phyloP scores from a whole-genome alignment of 2,113 vertebrate genomes.

The Peucedramus taeniatus region DNA sequence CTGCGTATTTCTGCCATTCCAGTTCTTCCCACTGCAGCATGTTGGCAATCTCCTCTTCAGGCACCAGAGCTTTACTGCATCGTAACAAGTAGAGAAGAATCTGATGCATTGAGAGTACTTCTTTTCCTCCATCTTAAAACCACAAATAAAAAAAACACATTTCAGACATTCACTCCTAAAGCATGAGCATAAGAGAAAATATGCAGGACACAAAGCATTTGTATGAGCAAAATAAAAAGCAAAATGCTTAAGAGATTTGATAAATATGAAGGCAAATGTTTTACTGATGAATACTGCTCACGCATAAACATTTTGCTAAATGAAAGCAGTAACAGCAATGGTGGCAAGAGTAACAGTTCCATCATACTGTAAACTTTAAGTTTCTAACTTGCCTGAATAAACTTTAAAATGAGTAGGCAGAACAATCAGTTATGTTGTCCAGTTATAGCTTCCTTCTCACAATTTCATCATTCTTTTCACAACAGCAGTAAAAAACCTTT shows the following conservation, averaged over 20 bases:
- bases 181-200: neutral
- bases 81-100: constrained; percentile 91
- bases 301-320: constrained; percentile 16
- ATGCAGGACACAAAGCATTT: neutral
- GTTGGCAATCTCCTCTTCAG: constrained; percentile 94
- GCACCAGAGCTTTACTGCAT: constrained; percentile 91
- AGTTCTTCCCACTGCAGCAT: constrained; percentile 99
- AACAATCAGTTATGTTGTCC: constrained; percentile 2
- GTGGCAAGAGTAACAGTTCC: neutral
- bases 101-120: constrained; percentile 98
- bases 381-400: constrained; percentile 11
- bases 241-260: neutral
- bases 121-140: constrained; percentile 91
- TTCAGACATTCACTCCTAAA: neutral
- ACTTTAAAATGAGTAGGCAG: constrained; percentile 23
- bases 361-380: neutral
- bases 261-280: constrained; percentile 10
- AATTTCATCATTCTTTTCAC: constrained; percentile 55
- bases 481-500: constrained; percentile 57
- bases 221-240: constrained; percentile 1
- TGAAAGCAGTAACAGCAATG: neutral
- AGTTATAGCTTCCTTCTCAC: constrained; percentile 9
- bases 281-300: constrained; percentile 29
- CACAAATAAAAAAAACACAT: neutral
- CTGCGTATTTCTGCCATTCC: constrained; percentile 97